Conservation (phyloP, 2,797 vertebrate genomes). For the Lepilemur septentrionalis region DNA sequence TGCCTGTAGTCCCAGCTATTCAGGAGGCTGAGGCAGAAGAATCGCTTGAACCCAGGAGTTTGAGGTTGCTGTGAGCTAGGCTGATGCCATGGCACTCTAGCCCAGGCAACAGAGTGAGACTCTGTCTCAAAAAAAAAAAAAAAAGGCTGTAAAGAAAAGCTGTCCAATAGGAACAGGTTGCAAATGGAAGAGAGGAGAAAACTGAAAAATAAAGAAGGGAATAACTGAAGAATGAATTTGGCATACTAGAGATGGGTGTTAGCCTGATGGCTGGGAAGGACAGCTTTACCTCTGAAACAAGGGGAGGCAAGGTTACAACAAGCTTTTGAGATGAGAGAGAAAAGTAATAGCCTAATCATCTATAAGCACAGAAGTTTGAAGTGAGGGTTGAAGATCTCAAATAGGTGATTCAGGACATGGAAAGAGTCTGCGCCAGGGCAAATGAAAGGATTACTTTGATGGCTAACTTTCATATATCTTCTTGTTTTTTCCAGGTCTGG, state of each 20-base stretch:
- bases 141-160: slow-evolving; percentile 6
- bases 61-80: too few relatives aligned
- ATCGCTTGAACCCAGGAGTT: too few relatives aligned
- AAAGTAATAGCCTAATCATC: neutral
- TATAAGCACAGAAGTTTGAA: neutral
- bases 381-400: neutral
- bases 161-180: neutral
- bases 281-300: slow-evolving; percentile 13
- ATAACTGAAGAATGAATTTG: neutral
- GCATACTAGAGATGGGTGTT: neutral
- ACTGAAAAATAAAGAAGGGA: neutral
- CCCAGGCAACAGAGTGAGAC: too few relatives aligned
- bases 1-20: too few relatives aligned
- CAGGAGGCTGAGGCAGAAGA: too few relatives aligned
- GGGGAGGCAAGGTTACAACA: neutral
- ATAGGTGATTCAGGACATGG: neutral
- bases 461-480: neutral
- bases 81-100: too few relatives aligned
- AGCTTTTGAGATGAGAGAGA: neutral
- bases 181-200: neutral
- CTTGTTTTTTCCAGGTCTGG: slow-evolving; percentile 87
- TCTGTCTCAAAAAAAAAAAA: too few relatives aligned
- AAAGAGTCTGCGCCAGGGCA: neutral
- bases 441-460: neutral
- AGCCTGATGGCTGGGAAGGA: neutral